phyloP scores from a whole-genome alignment of 1,140 invertebrate species.

The Achroia grisella region DNA sequence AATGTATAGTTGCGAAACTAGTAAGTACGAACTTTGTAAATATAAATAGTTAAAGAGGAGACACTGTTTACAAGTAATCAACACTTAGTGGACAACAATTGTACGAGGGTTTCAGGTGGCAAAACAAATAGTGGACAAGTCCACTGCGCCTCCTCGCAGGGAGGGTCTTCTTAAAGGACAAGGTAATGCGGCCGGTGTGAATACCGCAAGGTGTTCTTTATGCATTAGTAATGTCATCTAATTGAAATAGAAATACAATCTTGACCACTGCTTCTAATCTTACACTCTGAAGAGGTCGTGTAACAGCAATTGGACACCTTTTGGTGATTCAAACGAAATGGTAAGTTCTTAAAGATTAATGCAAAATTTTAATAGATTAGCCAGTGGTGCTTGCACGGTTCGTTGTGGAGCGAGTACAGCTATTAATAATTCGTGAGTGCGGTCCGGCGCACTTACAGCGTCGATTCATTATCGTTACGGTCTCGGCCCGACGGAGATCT shows the following conservation, averaged over 20 bases:
- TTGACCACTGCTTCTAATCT: slow-evolving; percentile 36
- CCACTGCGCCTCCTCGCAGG: slow-evolving; percentile 33
- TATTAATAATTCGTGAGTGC: slow-evolving; percentile 64
- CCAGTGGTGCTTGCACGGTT: slow-evolving; percentile 5
- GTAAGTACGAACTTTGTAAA: slow-evolving; percentile 22
- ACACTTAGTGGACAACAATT: slow-evolving; percentile 64
- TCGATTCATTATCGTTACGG: slow-evolving; percentile 70
- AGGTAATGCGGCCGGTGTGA: slow-evolving; percentile 44
- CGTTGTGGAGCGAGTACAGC: slow-evolving; percentile 22
- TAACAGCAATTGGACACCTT: slow-evolving; percentile 8
- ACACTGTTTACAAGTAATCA: slow-evolving; percentile 63
- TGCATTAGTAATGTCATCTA: slow-evolving; percentile 62
- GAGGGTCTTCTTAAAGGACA: slow-evolving; percentile 60
- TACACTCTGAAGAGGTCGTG: slow-evolving; percentile 21
- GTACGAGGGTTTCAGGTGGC: slow-evolving; percentile 53
- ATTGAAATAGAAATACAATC: slow-evolving; percentile 57
- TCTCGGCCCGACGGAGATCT: slow-evolving; percentile 58
- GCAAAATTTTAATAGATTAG: slow-evolving; percentile 22
- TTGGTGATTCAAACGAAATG: slow-evolving; percentile 5
- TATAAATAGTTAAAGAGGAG: slow-evolving; percentile 44
- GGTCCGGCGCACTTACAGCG: slow-evolving; percentile 55
- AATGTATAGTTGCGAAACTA: slow-evolving; percentile 6
- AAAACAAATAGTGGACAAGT: slow-evolving; percentile 63
- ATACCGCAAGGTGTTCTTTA: slow-evolving; percentile 49
- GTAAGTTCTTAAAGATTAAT: slow-evolving; percentile 10